Evolutionary conservation across 2,797 vertebrate species (phyloP).

Genomic region (Pseudochirops cupreus): DNA sequence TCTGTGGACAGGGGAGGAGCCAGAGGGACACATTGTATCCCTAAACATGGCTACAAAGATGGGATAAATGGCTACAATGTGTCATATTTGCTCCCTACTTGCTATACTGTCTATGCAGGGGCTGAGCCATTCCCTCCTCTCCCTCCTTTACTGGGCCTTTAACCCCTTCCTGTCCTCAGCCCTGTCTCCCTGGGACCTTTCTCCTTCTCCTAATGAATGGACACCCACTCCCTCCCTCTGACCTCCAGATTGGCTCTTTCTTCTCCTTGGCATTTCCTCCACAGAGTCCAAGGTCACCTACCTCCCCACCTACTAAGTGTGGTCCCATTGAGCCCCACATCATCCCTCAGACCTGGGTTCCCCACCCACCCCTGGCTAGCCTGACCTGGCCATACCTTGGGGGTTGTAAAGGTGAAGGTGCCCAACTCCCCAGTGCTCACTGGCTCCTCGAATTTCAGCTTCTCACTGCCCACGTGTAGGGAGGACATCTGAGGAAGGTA

Average conservation of each 20-base stretch:
- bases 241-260: neutral
- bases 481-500: slow-evolving; percentile 48
- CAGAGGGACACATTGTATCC: neutral
- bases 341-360: neutral
- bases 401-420: slow-evolving; percentile 83
- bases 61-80: neutral
- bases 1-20: neutral
- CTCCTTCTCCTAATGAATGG: neutral
- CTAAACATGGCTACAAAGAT: neutral
- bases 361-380: neutral
- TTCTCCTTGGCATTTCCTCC: neutral
- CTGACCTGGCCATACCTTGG: slow-evolving; percentile 78
- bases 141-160: neutral
- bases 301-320: neutral
- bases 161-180: neutral
- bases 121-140: neutral
- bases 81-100: neutral
- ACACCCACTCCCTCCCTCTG: neutral
- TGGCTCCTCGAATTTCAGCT: slow-evolving; percentile 77
- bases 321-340: neutral
- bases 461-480: slow-evolving; percentile 82
- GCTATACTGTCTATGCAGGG: neutral
- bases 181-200: neutral
- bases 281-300: neutral
- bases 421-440: slow-evolving; percentile 75